Conservation (phyloP, 2,797 vertebrate genomes). For the Sebastes kiyomatsui region DNA sequence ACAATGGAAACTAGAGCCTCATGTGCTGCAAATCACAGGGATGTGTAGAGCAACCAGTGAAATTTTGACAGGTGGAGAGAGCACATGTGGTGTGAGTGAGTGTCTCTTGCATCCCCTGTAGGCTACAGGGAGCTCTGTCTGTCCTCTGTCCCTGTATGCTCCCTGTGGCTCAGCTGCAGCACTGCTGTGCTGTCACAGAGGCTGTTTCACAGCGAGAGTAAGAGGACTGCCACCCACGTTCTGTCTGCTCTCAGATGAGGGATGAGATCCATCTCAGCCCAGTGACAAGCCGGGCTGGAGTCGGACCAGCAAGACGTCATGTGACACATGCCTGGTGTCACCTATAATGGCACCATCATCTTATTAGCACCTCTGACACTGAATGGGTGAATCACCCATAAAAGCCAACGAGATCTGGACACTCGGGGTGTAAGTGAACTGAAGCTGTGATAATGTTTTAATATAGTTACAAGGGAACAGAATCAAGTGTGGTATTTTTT, state of each 20-base stretch:
- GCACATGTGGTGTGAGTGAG: constrained; percentile 58
- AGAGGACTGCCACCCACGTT: constrained; percentile 63
- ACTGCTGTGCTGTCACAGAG: constrained; percentile 62
- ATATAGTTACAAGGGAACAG: background rate
- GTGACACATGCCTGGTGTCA: constrained; percentile 64
- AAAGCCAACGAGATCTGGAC: constrained; percentile 23
- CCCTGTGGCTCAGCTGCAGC: constrained; percentile 68
- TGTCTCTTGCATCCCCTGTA: constrained; percentile 53
- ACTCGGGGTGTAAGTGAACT: background rate
- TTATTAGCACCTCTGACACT: constrained; percentile 61
- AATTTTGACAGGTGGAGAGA: constrained; percentile 51
- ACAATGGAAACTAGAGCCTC: constrained; percentile 3
- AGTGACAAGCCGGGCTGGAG: constrained; percentile 45
- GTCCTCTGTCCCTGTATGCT: constrained; percentile 56
- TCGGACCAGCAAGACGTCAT: constrained; percentile 50
- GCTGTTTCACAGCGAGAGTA: constrained; percentile 54
- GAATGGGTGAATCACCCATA: constrained; percentile 26
- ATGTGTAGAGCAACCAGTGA: constrained; percentile 36
- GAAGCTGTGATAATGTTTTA: constrained; percentile 11
- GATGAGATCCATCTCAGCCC: constrained; percentile 51
- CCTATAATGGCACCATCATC: constrained; percentile 64
- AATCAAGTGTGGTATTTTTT: background rate
- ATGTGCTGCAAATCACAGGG: constrained; percentile 36
- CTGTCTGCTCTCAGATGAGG: constrained; percentile 64
- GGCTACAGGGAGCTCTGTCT: constrained; percentile 38